A percentile compares a stretch with the other conserved stretches of the same genome.
These are phyloP conservation scores for Artibeus jamaicensis DNA, from an alignment of 2,797 vertebrate genomes.

Conservation along the genomic window DNA sequence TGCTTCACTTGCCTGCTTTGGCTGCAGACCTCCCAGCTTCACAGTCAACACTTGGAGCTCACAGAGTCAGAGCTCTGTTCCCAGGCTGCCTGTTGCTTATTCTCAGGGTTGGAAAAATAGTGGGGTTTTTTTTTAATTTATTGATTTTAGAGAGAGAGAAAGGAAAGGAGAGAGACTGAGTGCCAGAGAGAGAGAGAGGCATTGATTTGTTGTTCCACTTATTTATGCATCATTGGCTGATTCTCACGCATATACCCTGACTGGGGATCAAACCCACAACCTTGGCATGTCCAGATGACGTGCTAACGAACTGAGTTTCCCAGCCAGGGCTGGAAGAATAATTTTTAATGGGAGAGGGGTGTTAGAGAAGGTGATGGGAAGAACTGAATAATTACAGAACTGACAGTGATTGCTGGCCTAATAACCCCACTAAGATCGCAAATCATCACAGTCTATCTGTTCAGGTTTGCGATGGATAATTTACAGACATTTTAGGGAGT, in stretches of 20 bases:
- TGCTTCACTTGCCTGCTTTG: slow-evolving; percentile 52
- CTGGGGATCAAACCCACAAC: background rate
- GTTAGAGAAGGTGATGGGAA: background rate
- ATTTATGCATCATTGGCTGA: background rate
- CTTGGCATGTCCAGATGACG: background rate
- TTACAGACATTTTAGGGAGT: background rate
- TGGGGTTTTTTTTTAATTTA: background rate
- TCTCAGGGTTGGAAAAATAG: background rate
- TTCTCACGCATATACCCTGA: background rate
- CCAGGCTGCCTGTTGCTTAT: slow-evolving; percentile 35
- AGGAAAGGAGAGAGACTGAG: too few relatives aligned
- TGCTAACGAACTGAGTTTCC: background rate
- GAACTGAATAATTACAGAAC: background rate
- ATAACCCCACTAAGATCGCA: background rate
- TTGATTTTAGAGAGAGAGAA: background rate
- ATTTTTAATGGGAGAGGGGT: background rate
- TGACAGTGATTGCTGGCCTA: background rate
- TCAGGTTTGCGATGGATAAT: background rate
- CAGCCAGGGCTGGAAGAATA: background rate
- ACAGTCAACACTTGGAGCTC: slow-evolving; percentile 42
- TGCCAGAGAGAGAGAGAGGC: background rate
- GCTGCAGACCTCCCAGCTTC: slow-evolving; percentile 68
- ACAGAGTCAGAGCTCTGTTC: slow-evolving; percentile 38
- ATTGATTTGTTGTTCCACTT: background rate
- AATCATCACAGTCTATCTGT: background rate